Conservation (phyloP, 1,140 invertebrate species). For the Galleria mellonella region DNA sequence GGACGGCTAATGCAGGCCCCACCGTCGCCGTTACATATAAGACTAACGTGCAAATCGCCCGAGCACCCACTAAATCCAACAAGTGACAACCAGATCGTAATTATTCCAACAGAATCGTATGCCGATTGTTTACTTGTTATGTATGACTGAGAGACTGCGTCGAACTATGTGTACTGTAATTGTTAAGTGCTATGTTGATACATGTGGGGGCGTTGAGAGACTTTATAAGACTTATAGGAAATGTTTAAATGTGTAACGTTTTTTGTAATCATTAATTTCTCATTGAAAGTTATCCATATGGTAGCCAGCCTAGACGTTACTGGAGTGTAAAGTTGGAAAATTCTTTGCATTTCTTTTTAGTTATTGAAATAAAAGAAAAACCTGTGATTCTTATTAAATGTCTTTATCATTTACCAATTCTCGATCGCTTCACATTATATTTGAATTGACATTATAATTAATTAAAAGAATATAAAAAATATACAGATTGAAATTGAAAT, state of each 20-base stretch:
- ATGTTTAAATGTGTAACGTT: conserved; percentile 69
- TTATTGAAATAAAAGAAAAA: conserved; percentile 64
- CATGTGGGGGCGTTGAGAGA: conserved; percentile 55
- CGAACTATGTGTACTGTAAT: conserved; percentile 45
- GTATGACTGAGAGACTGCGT: conserved; percentile 33
- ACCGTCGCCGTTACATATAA: conserved; percentile 23
- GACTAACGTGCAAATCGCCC: conserved; percentile 30
- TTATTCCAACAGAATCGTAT: neutral
- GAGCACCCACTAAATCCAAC: conserved; percentile 34
- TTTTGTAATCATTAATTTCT: conserved; percentile 72
- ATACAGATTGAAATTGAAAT: no score
- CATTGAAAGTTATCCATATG: conserved; percentile 62
- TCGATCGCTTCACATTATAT: neutral
- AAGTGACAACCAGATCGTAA: conserved; percentile 24
- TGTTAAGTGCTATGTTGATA: conserved; percentile 64
- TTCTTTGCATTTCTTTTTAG: conserved; percentile 72
- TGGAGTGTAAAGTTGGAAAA: conserved; percentile 65
- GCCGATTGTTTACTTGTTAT: conserved; percentile 4
- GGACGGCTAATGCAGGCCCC: conserved; percentile 81
- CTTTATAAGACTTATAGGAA: conserved; percentile 71
- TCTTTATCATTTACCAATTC: conserved; percentile 13
- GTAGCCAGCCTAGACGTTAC: conserved; percentile 60
- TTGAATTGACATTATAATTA: conserved; percentile 1
- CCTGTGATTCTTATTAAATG: conserved; percentile 62
- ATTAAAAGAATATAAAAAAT: no score